Evolutionary conservation across 2,797 vertebrate species (phyloP).

Genomic region (Menidia menidia): DNA sequence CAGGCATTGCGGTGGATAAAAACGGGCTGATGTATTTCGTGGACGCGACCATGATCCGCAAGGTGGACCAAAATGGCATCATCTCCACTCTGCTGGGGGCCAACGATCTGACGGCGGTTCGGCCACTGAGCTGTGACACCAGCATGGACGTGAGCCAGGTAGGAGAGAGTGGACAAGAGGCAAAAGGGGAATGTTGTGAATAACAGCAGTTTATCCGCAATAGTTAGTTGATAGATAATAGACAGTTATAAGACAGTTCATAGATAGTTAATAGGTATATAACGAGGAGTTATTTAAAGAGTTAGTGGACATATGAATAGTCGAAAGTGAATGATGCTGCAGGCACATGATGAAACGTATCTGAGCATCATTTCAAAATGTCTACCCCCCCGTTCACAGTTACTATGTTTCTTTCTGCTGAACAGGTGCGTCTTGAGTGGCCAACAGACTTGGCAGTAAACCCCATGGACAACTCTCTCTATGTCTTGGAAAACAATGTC

Average conservation of each 20-base stretch:
- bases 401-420: conserved; percentile 27
- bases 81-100: conserved; percentile 98
- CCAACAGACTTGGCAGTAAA: conserved; percentile 98
- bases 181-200: conserved; percentile 46
- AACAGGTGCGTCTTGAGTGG: conserved; percentile 97
- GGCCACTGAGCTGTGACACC: conserved; percentile 95
- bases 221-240: conserved; percentile 1
- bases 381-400: conserved; percentile 16
- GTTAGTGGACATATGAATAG: conserved; percentile 62
- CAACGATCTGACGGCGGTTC: conserved; percentile 88
- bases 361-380: conserved; percentile 45
- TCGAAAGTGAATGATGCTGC: conserved; percentile 46
- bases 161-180: conserved; percentile 43
- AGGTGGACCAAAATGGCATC: conserved; percentile 98
- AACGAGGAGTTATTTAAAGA: conserved; percentile 41
- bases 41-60: conserved; percentile 98
- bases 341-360: conserved; percentile 59
- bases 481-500: conserved; percentile 98
- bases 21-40: conserved; percentile 98
- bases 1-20: conserved; percentile 97
- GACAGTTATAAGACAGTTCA: no score
- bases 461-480: conserved; percentile 99
- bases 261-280: no score
- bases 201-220: no score
- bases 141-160: conserved; percentile 99